Evolutionary conservation across 1,140 invertebrate species (phyloP), one percentile per base, ranked within the genome.

Genomic region (Heterodera carotae): DNA sequence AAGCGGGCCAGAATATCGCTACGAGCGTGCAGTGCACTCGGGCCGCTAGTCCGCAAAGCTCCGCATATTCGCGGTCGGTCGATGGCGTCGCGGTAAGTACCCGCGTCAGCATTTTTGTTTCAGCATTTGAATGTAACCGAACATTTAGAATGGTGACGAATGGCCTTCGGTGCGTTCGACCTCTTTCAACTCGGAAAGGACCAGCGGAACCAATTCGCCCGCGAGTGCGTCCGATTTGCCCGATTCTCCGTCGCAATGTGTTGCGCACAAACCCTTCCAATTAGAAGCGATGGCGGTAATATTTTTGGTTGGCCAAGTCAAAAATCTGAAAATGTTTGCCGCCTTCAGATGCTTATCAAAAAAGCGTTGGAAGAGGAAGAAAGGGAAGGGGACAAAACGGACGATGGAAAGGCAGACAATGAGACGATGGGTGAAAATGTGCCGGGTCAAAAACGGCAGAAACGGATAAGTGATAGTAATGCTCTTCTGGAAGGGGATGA

Each of bases 231-330:
- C 77, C 22, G 77, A 78, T 31, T 62, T 78, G 39, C 77, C 77
- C 10, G 77, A 78, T 39, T 78, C 77, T 18, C 77, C 77, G 25
- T 78, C 77, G 0, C 77, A 78, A 29, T 78, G 77, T 43, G 75
- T 62, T 15, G 43, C 56, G 4, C 76, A 76, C 68, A 36, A 59
- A 31, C 53, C 60, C 36, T 68, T 76, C 39, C 56, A 60, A 64
- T 43, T 77, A 25, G 64, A 74, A 25, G 72, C 59, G 64, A 74
- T 74, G 72, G 72, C 59, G 56, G 56, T 56, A 48, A 69, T 68
- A 7, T 25, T 39, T 62, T 76, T 8, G n/a, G n/a, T 0, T 76
- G 39, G 2, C 43, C 18, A 53, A 18, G 34, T 77, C 18, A 18
- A 33, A 36, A 34, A 56, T 3, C 31, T 39, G 18, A 76, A 75